phyloP scores from a whole-genome alignment of 64 coral and sea anemone genomes.

The Acropora yongei region DNA sequence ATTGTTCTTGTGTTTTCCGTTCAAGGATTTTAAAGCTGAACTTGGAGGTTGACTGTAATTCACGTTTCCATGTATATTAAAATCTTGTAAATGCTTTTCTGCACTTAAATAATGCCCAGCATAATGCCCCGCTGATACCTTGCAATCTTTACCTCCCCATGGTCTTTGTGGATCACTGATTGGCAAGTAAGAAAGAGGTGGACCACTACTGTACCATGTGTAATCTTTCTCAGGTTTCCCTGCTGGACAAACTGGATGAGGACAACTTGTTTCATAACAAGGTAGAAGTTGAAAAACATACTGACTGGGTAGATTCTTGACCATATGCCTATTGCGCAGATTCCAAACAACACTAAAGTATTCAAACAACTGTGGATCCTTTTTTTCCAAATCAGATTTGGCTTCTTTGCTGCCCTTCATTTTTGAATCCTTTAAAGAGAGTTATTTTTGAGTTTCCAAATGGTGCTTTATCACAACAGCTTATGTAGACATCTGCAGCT shows the following conservation, averaged over 20 bases:
- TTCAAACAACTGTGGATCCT: slow-evolving; percentile 1
- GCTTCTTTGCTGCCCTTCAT: background rate
- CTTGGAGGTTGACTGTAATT: too few species aligned
- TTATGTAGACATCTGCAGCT: slow-evolving; percentile 36
- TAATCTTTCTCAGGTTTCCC: slow-evolving; percentile 9
- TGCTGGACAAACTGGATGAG: background rate
- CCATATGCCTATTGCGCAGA: slow-evolving; percentile 1
- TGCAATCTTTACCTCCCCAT: background rate
- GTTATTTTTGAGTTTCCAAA: slow-evolving; percentile 4
- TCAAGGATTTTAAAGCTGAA: too few species aligned
- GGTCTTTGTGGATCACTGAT: background rate
- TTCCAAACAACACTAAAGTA: slow-evolving; percentile 27
- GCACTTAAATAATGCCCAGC: too few species aligned
- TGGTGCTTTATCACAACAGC: slow-evolving; percentile 17
- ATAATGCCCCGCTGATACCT: background rate
- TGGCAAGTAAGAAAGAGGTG: slow-evolving; percentile 30
- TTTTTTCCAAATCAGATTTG: background rate
- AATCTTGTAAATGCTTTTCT: too few species aligned
- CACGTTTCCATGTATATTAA: too few species aligned
- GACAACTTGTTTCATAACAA: slow-evolving; percentile 27
- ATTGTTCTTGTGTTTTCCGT: too few species aligned
- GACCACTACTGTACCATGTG: slow-evolving; percentile 21
- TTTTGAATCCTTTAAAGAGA: slow-evolving; percentile 16
- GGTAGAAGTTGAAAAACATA: slow-evolving; percentile 15
- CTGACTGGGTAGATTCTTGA: slow-evolving; percentile 4